phyloP scores from a whole-genome alignment of 2,797 vertebrate species.

The Agapornis canus region DNA sequence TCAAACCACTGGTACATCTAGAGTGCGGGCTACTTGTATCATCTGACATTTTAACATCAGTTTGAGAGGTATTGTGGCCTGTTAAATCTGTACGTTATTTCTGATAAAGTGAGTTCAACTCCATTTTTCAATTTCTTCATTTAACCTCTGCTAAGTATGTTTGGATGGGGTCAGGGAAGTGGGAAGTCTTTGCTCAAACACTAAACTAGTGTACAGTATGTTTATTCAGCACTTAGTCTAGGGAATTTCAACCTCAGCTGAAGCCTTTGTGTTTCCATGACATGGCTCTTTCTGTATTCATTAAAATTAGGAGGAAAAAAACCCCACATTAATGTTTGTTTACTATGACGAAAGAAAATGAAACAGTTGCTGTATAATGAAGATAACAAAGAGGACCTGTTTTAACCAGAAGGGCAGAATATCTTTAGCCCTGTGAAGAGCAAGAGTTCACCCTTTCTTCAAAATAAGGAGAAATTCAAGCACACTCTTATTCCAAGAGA shows the following conservation, averaged over 20 bases:
- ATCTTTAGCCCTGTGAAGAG: neutral
- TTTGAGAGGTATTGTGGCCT: neutral
- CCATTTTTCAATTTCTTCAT: neutral
- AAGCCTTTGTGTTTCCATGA: neutral
- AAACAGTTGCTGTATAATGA: neutral
- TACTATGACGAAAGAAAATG: neutral
- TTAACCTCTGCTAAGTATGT: neutral
- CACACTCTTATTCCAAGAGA: neutral
- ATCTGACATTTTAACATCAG: neutral
- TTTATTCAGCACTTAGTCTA: neutral
- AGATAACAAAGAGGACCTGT: neutral
- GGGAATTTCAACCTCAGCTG: neutral
- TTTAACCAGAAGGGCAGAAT: neutral
- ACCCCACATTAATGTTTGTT: neutral
- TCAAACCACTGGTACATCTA: slow-evolving; percentile 1
- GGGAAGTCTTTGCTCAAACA: neutral
- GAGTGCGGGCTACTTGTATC: neutral
- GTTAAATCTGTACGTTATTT: neutral
- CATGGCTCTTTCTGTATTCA: neutral
- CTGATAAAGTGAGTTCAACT: neutral
- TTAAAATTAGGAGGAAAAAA: neutral
- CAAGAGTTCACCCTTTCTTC: neutral
- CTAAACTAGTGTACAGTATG: neutral
- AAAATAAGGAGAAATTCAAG: neutral
- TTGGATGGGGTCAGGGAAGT: accelerated